Evolutionary conservation across 2,797 vertebrate genomes (phyloP).

Genomic region (Arremon aurantiirostris): DNA sequence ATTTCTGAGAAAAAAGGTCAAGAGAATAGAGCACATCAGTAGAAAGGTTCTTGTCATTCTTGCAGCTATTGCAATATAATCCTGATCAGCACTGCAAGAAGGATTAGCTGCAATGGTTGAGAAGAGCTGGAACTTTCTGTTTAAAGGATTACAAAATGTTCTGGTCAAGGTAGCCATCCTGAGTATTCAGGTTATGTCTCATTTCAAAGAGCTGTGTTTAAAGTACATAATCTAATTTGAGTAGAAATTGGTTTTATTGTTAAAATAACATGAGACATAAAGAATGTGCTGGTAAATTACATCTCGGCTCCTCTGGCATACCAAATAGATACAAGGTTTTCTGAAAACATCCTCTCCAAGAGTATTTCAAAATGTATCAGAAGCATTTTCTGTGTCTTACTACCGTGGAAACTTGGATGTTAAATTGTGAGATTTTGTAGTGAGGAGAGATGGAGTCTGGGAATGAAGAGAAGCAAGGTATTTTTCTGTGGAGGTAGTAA

Average conservation of each 20-base stretch:
- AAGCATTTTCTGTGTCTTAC: neutral
- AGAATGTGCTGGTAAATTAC: neutral
- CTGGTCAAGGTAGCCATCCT: neutral
- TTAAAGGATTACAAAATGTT: neutral
- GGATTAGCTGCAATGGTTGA: neutral
- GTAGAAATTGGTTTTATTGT: neutral
- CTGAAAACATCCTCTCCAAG: neutral
- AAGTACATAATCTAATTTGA: neutral
- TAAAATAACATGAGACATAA: neutral
- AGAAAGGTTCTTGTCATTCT: neutral
- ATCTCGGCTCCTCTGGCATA: neutral
- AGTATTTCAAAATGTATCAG: neutral
- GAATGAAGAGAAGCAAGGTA: neutral
- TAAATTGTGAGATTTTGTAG: neutral
- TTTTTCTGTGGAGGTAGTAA: neutral
- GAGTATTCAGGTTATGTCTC: neutral
- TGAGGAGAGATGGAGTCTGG: neutral
- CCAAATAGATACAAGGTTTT: neutral
- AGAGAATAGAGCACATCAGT: neutral
- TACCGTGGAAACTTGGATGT: neutral
- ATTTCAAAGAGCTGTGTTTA: neutral
- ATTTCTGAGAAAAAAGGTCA: neutral
- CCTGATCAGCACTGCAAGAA: neutral
- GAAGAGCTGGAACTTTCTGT: neutral
- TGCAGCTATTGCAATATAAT: neutral